Base-by-base conservation (phyloP, 2,888 invertebrate species). In the Drosophila neotestacea region DNA sequence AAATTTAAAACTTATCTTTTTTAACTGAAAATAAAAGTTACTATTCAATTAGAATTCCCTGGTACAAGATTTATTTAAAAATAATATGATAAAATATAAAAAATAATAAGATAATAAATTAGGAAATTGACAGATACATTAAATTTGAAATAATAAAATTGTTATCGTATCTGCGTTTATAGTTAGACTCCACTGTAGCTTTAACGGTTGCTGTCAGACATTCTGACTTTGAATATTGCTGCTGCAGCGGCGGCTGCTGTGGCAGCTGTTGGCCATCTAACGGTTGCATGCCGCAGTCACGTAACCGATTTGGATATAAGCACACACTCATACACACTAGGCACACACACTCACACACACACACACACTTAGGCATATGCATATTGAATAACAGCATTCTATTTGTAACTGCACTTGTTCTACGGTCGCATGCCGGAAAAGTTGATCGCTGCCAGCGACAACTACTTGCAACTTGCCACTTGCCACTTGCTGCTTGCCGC, bases 321-420 rank as follows among this genome's bases (percentile, higher is more conserved):
- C 72, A 67, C 73, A 60, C 60, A 74, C 50, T 56, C 42, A 60
- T 66, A 51, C n/a, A 36, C 28, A 54, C 55, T 55, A 67, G 46
- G 58, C 41, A 50, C 36, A 51, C 64, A 60, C 65, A 64, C 36
- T 46, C 16, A 39, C 47, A 65, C 41, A 48, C 13, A 67, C 16
- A 39, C 47, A 65, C 41, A 48, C 13, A 67, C 51, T 46, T 16
- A 1, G 47, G 54, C 66, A 65, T 81, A 81, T 87, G 87, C 83
- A 83, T 85, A 83, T 83, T 83, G 82, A 79, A 83, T 85, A 83
- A 87, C 87, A 81, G 79, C 82, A 73, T 70, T 86, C 66, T 68
- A 46, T 64, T 72, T 63, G 68, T 78, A 75, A 68, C 87, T 87
- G 83, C 83, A 87, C 85, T 83, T 87, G 87, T 79, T 83, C 87